phyloP scores from a whole-genome alignment of 2,888 invertebrate species.

The Eupithecia insigniata region DNA sequence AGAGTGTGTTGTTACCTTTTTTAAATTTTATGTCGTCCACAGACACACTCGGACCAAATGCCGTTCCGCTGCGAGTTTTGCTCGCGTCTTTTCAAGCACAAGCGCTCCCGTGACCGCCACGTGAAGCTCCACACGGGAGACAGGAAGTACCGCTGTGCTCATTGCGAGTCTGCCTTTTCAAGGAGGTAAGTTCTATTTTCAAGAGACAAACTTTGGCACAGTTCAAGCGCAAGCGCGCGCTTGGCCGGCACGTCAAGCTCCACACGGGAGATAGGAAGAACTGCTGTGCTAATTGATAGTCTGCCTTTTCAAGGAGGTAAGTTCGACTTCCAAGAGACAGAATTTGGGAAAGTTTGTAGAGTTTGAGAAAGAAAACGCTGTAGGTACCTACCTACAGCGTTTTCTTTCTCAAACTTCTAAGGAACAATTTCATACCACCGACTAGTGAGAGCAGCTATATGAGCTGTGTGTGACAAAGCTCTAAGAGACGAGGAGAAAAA shows the following conservation, averaged over 20 bases:
- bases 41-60: conserved; percentile 96
- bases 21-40: conserved; percentile 63
- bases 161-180: conserved; percentile 96
- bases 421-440: not conserved
- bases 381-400: too few species aligned
- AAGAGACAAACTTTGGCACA: not conserved
- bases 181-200: conserved; percentile 86
- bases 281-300: conserved; percentile 94
- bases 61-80: conserved; percentile 97
- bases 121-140: conserved; percentile 96
- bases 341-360: not conserved
- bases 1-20: not conserved
- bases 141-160: conserved; percentile 94
- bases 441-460: not conserved
- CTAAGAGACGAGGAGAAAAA: not conserved
- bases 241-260: conserved; percentile 96
- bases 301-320: conserved; percentile 95
- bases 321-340: not conserved
- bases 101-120: conserved; percentile 96
- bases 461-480: not conserved
- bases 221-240: conserved; percentile 97
- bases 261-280: conserved; percentile 96
- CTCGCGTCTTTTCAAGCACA: conserved; percentile 96
- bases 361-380: not conserved
- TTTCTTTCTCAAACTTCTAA: too few species aligned